A percentile compares a stretch with the other conserved stretches of the same genome.
Evolutionary conservation across 2,113 vertebrate species (phyloP).

Genomic region (Edolisoma coerulescens): DNA sequence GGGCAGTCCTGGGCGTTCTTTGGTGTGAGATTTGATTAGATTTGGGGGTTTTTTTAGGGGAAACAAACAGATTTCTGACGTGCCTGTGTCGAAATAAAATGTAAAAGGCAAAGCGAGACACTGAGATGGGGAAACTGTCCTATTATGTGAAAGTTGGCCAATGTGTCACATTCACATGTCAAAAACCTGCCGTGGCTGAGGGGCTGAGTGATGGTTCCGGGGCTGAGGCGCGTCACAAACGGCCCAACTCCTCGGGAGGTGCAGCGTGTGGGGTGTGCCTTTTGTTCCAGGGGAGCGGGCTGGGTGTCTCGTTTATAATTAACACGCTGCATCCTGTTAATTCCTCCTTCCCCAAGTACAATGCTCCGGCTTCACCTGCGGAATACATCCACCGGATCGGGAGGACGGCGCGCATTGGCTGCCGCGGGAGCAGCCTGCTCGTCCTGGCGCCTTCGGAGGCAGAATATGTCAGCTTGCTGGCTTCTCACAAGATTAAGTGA

Average conservation of each 20-base stretch:
- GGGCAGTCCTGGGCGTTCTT: background rate
- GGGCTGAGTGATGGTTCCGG: conserved; percentile 41
- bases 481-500: conserved; percentile 95
- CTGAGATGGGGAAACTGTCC: conserved; percentile 25
- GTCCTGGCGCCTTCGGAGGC: conserved; percentile 91
- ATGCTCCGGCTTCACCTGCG: conserved; percentile 80
- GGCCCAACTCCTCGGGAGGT: background rate
- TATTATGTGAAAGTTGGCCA: conserved; percentile 68
- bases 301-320: conserved; percentile 50
- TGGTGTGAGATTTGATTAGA: background rate
- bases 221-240: conserved; percentile 6
- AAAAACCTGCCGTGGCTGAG: conserved; percentile 31
- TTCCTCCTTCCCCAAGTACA: conserved; percentile 77
- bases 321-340: conserved; percentile 46
- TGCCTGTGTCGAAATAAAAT: conserved; percentile 51
- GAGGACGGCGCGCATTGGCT: conserved; percentile 91
- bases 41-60: background rate
- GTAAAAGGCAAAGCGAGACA: conserved; percentile 43
- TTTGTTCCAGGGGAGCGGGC: conserved; percentile 11
- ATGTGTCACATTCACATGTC: conserved; percentile 54
- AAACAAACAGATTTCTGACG: conserved; percentile 46
- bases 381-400: conserved; percentile 94
- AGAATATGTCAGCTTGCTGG: conserved; percentile 85
- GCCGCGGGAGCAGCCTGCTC: conserved; percentile 86
- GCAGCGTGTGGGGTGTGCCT: background rate